Evolutionary conservation across 2,113 vertebrate species (phyloP).

Genomic region (Corydoras sp.): DNA sequence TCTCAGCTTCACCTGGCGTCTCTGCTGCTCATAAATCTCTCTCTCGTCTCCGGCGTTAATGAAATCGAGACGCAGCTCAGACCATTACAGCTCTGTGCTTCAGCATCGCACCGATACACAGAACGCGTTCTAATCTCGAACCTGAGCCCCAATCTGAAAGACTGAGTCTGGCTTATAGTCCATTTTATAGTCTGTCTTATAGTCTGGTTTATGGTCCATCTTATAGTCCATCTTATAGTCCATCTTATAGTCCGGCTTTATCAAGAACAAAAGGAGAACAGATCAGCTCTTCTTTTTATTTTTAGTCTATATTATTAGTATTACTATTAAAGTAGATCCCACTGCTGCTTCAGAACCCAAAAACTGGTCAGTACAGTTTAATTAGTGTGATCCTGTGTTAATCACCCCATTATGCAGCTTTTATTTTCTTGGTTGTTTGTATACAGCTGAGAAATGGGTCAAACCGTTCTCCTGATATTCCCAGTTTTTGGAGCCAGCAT

Average conservation of each 20-base stretch:
- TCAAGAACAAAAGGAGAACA: constrained; percentile 37
- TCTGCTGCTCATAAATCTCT: neutral
- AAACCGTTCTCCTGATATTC: too few species aligned
- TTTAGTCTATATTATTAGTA: too few species aligned
- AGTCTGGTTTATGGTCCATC: too few species aligned
- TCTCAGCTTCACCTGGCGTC: neutral
- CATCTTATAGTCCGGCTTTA: too few species aligned
- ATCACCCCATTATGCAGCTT: too few species aligned
- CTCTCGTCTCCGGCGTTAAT: constrained; percentile 18
- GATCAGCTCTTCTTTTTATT: constrained; percentile 21
- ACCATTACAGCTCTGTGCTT: constrained; percentile 3
- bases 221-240: too few species aligned
- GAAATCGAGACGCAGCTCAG: constrained; percentile 8
- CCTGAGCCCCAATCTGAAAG: constrained; percentile 41
- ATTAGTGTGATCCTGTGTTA: too few species aligned
- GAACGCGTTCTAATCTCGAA: constrained; percentile 40
- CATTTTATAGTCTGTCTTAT: constrained; percentile 7
- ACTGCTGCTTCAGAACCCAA: neutral
- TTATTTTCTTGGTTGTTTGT: too few species aligned
- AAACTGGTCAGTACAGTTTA: neutral
- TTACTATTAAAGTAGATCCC: too few species aligned
- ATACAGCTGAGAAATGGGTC: too few species aligned
- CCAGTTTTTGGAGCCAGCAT: too few species aligned
- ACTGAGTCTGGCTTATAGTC: constrained; percentile 45
- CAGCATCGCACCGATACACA: neutral